Base-by-base conservation (phyloP, 1,140 invertebrate genomes). In the Drosophila insularis region DNA sequence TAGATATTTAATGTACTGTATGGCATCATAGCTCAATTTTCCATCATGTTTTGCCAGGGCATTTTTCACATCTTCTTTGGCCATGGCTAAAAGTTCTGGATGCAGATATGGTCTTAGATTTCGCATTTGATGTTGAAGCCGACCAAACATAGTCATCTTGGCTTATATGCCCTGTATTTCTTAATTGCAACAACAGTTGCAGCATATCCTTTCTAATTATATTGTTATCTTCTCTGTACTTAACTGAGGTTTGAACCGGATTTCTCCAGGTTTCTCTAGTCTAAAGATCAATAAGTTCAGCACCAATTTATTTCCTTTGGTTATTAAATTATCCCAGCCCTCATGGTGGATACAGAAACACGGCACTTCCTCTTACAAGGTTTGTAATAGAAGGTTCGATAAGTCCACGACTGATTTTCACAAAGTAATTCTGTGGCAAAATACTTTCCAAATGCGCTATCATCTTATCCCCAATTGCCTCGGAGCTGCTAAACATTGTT, bases 1-100 rank as follows among this genome's bases (percentile, higher is more conserved):
- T n/a, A 95, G 76, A 80, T 94, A 94, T 37, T 92, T 91, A 92
- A 95, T 92, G 19, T 94, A 92, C 60, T 92, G 87, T 13, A 94
- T 79, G 4, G 80, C 77, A n/a, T 95, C 94, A 70, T 94, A 94
- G 35, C 87, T 93, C 5, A 94, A 56, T 50, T 91, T 65, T 7
- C 92, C 92, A 10, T 71, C 63, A 67, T 93, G 89, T 68, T 92
- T 90, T 4, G 85, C 72, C 2, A 93, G 59, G 0, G 92, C 81
- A 6, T 91, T 72, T 14, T 92, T 74, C 10, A 96, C 93, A 40
- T 93, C 93, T 78, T 95, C 92, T 43, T 92, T 76, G 5, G 78
- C 73, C 14, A 72, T 81, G 31, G 58, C 78, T 43, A 91, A 37
- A 1, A 69, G 46, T 13, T 79, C 79, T 0, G 90, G 80, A 43